Conservation (phyloP, 2,888 invertebrate species). For the Branchipolynoe longqiensis region DNA sequence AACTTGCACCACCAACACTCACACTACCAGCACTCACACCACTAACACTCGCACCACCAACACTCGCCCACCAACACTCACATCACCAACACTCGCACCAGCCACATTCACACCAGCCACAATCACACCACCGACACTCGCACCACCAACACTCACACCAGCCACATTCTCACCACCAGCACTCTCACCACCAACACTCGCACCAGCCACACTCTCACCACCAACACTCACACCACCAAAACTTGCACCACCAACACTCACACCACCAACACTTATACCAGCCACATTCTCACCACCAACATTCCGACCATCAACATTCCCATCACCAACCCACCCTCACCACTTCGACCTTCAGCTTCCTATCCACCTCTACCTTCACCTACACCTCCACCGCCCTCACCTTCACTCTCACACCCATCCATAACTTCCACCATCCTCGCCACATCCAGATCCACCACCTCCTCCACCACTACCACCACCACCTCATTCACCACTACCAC, state of each 20-base stretch:
- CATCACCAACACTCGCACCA: background rate
- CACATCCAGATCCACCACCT: background rate
- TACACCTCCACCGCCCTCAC: no score
- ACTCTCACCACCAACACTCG: background rate
- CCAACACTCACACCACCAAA: background rate
- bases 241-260: background rate
- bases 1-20: background rate
- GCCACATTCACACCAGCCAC: background rate
- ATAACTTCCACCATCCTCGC: background rate
- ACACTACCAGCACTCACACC: background rate
- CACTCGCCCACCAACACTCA: background rate
- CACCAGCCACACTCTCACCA: background rate
- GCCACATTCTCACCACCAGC: background rate
- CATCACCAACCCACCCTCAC: background rate
- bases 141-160: background rate
- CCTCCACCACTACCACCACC: background rate
- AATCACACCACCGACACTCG: background rate
- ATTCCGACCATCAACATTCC: background rate
- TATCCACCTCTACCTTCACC: background rate
- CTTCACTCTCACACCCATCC: no score
- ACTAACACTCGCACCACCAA: background rate
- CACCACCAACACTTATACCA: no score
- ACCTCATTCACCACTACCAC: background rate
- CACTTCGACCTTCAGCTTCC: no score
- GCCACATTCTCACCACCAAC: no score